Base-by-base conservation (phyloP, 2,888 invertebrate species). In the Melanargia galathea region DNA sequence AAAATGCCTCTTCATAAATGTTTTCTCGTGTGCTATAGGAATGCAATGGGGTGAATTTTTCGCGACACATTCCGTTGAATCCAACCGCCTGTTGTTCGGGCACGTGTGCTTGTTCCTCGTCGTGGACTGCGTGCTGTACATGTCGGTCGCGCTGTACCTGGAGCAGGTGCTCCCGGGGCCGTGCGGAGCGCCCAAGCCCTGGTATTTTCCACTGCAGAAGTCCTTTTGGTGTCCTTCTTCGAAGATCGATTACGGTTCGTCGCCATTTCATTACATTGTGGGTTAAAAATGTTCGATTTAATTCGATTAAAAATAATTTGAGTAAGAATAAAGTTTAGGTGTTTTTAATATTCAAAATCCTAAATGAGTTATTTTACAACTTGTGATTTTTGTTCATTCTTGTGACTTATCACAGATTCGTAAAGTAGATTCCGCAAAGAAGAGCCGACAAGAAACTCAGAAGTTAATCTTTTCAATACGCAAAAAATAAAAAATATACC, bases 121-220 rank as follows among this genome's bases (percentile, higher is more conserved):
- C n/a, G 67, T 95, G 1, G 95, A 96, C 77, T 86, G 93, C 8
- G 59, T 95, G 0, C 56, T 97, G 0, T 97, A 97, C 76, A 92
- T 96, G 80, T 63, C 95, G 2, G 81, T 97, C 40, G 95, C 98
- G 0, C 87, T 97, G 70, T 98, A 98, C 79, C 86, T 98, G 30
- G 98, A 98, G 82, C 96, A 96, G 70, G 93, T 98, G 10, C 92
- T 94, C 67, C 98, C 98, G 0, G 98, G 98, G 10, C 95, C 96
- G 13, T 97, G 93, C 80, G 98, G 98, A 3, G 94, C 98, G 0
- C 95, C 96, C 0, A 93, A 94, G 66, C 94, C 94, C 26, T 97
- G 96, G 94, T 94, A 97, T 77, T 98, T 97, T 77, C 94, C 94
- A 0, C 92, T 97, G 56, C 93, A 93, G 45, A 81, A 84, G 24